A percentile compares a stretch with the other conserved stretches of the same genome.
These are phyloP conservation scores for Dipodomys ordii DNA, from an alignment of 2,113 vertebrate species.

Conservation along the genomic window DNA sequence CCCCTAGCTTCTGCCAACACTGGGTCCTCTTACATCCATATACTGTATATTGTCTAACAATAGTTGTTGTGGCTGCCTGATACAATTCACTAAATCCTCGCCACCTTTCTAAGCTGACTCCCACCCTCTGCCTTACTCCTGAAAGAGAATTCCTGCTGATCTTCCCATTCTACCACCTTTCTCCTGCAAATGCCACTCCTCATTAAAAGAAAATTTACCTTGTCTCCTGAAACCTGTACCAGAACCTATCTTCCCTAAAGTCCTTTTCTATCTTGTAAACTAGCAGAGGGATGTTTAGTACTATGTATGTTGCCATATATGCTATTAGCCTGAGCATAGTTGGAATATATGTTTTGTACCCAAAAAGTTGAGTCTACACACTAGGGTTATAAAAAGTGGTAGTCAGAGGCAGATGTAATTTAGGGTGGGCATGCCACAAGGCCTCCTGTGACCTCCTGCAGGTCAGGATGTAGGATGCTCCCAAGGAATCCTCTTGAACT, in stretches of 20 bases:
- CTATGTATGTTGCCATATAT: background rate
- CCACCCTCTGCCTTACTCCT: background rate
- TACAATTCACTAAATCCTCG: background rate
- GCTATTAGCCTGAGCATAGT: background rate
- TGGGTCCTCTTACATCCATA: background rate
- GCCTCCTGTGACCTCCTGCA: background rate
- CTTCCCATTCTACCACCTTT: background rate
- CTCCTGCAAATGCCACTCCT: background rate
- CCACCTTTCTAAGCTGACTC: background rate
- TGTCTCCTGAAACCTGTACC: background rate
- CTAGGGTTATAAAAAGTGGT: background rate
- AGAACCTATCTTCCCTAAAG: background rate
- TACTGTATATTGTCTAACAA: background rate
- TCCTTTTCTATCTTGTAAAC: background rate
- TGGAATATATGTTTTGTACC: background rate
- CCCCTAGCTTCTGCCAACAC: background rate
- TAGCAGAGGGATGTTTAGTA: background rate
- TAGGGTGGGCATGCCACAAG: background rate
- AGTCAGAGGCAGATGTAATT: background rate
- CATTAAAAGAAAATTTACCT: conserved; percentile 1
- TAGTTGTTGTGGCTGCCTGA: background rate
- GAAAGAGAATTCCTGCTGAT: background rate
- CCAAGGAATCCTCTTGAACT: background rate
- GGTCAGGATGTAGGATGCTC: background rate
- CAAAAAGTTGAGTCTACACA: background rate